Conservation (phyloP, 1,140 invertebrate species). For the Drosophila ironensis region DNA sequence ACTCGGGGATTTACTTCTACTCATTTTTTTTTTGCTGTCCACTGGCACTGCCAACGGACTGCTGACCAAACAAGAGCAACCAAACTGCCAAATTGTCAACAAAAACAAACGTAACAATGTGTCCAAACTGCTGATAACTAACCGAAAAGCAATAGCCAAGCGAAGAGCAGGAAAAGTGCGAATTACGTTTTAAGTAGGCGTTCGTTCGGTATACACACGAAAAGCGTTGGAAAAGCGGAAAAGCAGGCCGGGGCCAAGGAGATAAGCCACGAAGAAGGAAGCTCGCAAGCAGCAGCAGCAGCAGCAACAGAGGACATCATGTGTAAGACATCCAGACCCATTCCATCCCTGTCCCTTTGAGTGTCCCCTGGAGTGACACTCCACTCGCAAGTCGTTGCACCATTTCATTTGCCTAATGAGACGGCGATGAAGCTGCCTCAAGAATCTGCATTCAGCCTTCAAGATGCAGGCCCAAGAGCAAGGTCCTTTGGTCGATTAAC, state of each 20-base stretch:
- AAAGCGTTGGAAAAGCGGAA: slow-evolving; percentile 12
- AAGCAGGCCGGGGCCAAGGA: slow-evolving; percentile 2
- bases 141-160: slow-evolving; percentile 2
- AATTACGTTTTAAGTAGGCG: slow-evolving; percentile 61
- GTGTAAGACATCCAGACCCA: slow-evolving; percentile 52
- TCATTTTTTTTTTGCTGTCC: slow-evolving; percentile 23
- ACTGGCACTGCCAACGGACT: background rate
- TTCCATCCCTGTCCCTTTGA: background rate
- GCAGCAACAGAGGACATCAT: slow-evolving; percentile 31
- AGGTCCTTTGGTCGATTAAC: slow-evolving; percentile 34
- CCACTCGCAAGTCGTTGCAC: slow-evolving; percentile 8
- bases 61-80: slow-evolving; percentile 18
- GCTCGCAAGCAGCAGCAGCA: background rate
- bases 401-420: slow-evolving; percentile 32
- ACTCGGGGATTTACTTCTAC: slow-evolving; percentile 62
- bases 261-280: background rate
- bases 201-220: slow-evolving; percentile 64
- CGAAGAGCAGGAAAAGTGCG: slow-evolving; percentile 26
- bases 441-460: background rate
- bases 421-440: slow-evolving; percentile 6
- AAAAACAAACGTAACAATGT: slow-evolving; percentile 12
- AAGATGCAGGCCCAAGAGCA: slow-evolving; percentile 18
- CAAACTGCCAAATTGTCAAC: slow-evolving; percentile 1
- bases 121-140: slow-evolving; percentile 20
- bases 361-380: background rate